phyloP scores from a whole-genome alignment of 2,888 invertebrate genomes.

The Cephalotes varians region DNA sequence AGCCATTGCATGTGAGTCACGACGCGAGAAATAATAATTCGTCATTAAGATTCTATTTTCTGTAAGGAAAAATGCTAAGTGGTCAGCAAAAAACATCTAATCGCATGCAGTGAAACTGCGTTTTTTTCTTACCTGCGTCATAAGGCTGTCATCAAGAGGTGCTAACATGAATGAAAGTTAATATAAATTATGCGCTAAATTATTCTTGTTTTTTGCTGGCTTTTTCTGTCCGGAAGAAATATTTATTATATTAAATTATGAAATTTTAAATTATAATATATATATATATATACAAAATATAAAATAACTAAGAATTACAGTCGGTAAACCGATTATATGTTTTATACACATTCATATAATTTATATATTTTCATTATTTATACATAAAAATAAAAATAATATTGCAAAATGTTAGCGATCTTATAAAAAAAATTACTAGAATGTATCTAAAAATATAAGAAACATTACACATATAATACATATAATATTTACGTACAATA shows the following conservation, averaged over 20 bases:
- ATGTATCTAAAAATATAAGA: neutral
- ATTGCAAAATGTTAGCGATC: neutral
- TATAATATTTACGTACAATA: neutral
- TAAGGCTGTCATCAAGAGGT: slow-evolving; percentile 2
- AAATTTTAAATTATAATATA: no score
- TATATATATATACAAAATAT: neutral
- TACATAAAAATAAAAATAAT: neutral
- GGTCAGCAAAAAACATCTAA: slow-evolving; percentile 1
- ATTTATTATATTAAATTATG: slow-evolving; percentile 21
- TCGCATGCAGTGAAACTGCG: slow-evolving; percentile 22
- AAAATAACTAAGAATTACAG: neutral
- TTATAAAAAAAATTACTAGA: neutral
- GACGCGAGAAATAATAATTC: neutral
- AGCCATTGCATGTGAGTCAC: slow-evolving; percentile 10
- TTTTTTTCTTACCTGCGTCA: slow-evolving; percentile 28
- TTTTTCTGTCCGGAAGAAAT: neutral
- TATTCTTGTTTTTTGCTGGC: neutral
- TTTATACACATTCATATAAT: neutral
- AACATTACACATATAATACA: neutral
- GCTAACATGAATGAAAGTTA: neutral
- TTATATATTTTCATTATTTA: neutral
- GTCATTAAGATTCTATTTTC: slow-evolving; percentile 30
- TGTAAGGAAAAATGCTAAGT: neutral
- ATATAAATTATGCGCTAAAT: neutral
- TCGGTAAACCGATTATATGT: neutral